Percentiles rank a stretch among this genome's conserved stretches.
Conservation (phyloP, 2,113 vertebrate genomes). For the Apus apus region DNA sequence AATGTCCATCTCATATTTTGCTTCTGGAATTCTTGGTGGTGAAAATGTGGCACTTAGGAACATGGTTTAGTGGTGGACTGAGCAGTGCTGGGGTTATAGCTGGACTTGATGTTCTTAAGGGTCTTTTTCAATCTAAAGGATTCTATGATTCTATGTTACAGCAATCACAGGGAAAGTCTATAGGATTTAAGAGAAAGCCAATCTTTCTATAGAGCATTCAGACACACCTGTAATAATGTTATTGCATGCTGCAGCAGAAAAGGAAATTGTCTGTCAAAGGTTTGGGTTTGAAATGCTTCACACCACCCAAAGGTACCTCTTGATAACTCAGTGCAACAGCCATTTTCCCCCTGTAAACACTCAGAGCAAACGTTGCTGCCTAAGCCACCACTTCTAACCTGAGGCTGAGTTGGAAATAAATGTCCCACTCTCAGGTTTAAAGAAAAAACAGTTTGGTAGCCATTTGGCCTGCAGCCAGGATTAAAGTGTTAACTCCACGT, state of each 20-base stretch:
- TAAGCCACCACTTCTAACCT: conserved; percentile 27
- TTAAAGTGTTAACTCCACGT: conserved; percentile 66
- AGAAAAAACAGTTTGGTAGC: conserved; percentile 61
- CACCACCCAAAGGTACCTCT: neutral
- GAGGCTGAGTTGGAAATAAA: conserved; percentile 44
- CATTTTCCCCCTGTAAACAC: conserved; percentile 24
- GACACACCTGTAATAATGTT: conserved; percentile 4
- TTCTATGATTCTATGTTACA: neutral
- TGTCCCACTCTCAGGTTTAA: conserved; percentile 49
- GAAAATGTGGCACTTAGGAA: neutral
- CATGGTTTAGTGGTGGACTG: neutral
- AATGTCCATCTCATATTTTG: neutral
- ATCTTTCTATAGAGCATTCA: neutral
- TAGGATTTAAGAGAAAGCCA: neutral
- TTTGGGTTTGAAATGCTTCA: neutral
- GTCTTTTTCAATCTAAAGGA: neutral
- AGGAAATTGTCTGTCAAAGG: conserved; percentile 37
- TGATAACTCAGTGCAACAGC: neutral
- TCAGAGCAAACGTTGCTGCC: neutral
- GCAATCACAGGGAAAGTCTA: neutral
- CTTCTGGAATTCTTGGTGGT: neutral
- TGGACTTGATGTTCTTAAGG: neutral
- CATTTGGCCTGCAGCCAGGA: conserved; percentile 74
- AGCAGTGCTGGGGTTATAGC: neutral
- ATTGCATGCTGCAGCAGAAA: neutral